These are phyloP conservation scores for Calyptommatus sinebrachiatus DNA, from an alignment of 2,113 vertebrate species.

Conservation along the genomic window DNA sequence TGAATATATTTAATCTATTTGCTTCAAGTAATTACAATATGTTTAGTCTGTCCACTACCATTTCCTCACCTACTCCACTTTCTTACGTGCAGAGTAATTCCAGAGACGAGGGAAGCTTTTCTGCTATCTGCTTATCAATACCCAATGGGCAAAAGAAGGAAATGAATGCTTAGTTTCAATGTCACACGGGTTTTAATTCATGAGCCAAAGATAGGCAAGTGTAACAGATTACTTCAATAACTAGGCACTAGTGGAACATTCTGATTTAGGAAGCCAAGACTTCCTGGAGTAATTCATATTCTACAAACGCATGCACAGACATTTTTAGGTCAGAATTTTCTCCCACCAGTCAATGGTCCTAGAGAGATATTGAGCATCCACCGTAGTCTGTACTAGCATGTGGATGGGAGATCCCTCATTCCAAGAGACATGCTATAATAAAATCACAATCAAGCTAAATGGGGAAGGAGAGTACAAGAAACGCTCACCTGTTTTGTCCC, in stretches of 20 bases:
- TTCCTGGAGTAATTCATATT: not conserved
- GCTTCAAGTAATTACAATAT: constrained; percentile 5
- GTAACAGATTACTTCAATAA: constrained; percentile 5
- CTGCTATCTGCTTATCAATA: not conserved
- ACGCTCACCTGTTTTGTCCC: too few species aligned
- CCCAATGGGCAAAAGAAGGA: not conserved
- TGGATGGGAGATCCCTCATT: too few species aligned
- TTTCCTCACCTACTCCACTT: not conserved
- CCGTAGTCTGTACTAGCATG: too few species aligned
- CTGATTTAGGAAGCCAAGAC: not conserved
- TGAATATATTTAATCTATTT: constrained; percentile 33
- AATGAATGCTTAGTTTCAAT: not conserved
- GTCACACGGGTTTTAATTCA: not conserved
- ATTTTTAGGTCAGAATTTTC: not conserved
- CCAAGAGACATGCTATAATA: too few species aligned
- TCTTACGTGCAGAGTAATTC: not conserved
- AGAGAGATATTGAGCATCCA: too few species aligned
- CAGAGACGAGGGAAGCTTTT: not conserved
- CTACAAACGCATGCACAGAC: constrained; percentile 24
- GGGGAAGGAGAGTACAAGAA: too few species aligned
- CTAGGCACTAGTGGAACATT: not conserved
- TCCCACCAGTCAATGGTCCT: too few species aligned
- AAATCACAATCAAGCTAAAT: not conserved
- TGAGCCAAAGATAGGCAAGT: not conserved
- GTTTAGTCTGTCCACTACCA: not conserved